Base-by-base conservation (phyloP, 2,797 vertebrate genomes). In the Gadopsis bispinosus region DNA sequence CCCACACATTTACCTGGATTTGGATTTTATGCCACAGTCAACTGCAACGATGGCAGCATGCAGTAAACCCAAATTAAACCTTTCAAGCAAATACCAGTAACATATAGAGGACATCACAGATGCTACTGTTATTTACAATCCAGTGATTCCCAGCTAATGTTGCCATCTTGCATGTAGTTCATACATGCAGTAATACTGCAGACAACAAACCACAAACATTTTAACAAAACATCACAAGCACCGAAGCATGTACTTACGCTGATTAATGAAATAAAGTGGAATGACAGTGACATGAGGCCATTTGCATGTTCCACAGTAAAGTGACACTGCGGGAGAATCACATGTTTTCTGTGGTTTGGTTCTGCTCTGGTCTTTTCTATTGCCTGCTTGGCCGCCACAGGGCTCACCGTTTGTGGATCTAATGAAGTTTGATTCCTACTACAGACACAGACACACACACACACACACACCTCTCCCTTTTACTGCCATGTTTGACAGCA, bases 391-490 rank as follows among this genome's bases (percentile, higher is more conserved):
- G 12, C 43, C 35, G 47, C 66, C 61, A 65, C 31, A 75, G 50
- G 68, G 33, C 67, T 83, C 62, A 70, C 63, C 54, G 76, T 72
- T 64, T 73, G 76, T 71, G 75, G 62, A 82, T 72, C 69, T 85
- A 85, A 88, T 86, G 75, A 88, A 77, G 75, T 89, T 88, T 82
- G 79, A 83, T 84, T 88, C 76, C 80, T 77, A 22, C 71, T 17
- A 69, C 47, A 59, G n/a, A 69, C 60, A 41, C 56, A 84, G 22
- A 61, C 67, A 63, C 48, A 66, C 31, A 70, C 35, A 73, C 69
- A 11, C 48, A 48, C 59, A 73, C 33, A 59, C 26, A 74, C 66
- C 67, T 43, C 2, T 50, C 17, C 37, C 26, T 63, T 79, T 87
- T 67, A 77, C 41, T 39, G 17, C 39, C 53, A 16, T 55, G 47